Evolutionary conservation across 2,113 vertebrate genomes (phyloP), one percentile per base, ranked within the genome.

Genomic region (Ageneiosus marmoratus): DNA sequence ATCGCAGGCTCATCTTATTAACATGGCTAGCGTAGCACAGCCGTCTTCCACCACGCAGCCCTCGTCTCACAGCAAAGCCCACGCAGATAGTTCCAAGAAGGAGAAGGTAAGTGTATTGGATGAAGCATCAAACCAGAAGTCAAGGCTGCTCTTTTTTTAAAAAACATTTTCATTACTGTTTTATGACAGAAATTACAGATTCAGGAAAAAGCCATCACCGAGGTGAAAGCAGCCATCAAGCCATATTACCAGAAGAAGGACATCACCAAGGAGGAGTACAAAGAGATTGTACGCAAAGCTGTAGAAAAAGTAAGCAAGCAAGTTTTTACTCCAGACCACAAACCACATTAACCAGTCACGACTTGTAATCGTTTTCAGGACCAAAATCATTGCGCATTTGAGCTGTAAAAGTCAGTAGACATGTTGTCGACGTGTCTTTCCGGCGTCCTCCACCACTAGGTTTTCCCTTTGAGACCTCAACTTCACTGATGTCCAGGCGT

Each of bases 181-280:
- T 82, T 65, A 74, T 87, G 12, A 32, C 77, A 98, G 97, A 99
- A 97, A 92, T 86, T 97, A 69, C 93, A 96, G 89, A 98, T 99
- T 89, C 97, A 98, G 86, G 98, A 99, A 85, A 96, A 92, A 91
- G 98, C 98, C 3, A 89, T 97, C n/a, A 96, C 96, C 63, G 98
- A 98, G 86, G 98, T 99, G 83, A 99, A 98, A 88, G 91, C 93
- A 0, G 97, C 98, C 16, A 99, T 99, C 85, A 99, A 98, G 89
- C 98, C 96, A 77, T 99, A 94, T 91, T 99, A 99, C 92, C 98
- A 99, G 93, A 98, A 96, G 90, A 98, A 99, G 92, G 98, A 99
- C 84, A 97, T 99, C 93, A 96, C 96, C 16, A 99, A 99, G 94
- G 97, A 98, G 51, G 97, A 99, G 80, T 99, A 99, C 87, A 99